phyloP scores from a whole-genome alignment of 2,888 invertebrate genomes.

The Thereva nobilitata region DNA sequence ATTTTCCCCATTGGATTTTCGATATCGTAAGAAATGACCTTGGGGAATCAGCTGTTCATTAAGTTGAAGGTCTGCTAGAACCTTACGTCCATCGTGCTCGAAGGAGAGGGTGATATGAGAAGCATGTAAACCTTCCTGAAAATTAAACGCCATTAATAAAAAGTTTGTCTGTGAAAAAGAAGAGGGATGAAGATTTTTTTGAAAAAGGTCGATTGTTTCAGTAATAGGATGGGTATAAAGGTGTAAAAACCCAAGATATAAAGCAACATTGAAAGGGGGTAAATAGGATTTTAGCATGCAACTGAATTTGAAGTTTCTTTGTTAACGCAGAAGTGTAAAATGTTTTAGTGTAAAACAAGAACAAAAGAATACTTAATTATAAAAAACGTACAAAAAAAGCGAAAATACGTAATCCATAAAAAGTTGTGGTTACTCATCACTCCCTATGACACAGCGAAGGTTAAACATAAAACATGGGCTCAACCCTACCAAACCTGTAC shows the following conservation, averaged over 20 bases:
- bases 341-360: background rate
- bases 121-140: conserved; percentile 51
- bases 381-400: no score
- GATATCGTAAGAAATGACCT: conserved; percentile 57
- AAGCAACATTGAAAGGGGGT: background rate
- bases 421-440: no score
- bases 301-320: background rate
- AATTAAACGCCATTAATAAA: conserved; percentile 24
- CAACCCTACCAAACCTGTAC: no score
- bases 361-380: no score
- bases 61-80: conserved; percentile 56
- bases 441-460: no score
- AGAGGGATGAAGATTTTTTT: background rate
- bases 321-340: background rate
- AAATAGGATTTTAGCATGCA: background rate
- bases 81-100: conserved; percentile 68
- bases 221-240: no score
- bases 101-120: conserved; percentile 64
- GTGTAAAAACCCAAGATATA: no score
- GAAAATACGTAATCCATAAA: no score
- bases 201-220: no score
- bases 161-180: background rate
- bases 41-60: conserved; percentile 56
- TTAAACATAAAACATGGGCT: no score
- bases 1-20: conserved; percentile 50